Base-by-base conservation (phyloP, 2,888 invertebrate species). In the Diarsia rubi region DNA sequence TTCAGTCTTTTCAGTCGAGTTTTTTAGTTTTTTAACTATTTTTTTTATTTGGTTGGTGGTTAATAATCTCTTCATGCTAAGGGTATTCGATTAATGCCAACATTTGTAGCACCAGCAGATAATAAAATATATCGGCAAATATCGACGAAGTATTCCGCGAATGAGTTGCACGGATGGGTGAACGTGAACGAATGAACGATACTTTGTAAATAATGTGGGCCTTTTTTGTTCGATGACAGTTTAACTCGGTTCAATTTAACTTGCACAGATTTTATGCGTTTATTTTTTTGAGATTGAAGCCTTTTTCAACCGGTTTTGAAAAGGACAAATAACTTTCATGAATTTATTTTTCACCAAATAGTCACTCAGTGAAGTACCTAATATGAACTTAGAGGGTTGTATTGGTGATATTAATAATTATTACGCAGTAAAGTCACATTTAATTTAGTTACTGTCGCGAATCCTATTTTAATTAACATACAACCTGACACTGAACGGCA, bases 71-170 rank as follows among this genome's bases (percentile, higher is more conserved):
- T 24, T 14, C 6, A 54, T 24, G 14, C 8, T 8, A 24, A 54
- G 16, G 21, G 16, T 31, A 69, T 44, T 68, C 59, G 27, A 19
- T 42, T 42, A 11, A 75, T 44, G 54, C 12, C 66, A 81, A 81
- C 83, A 78, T 82, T 2, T 73, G 82, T 1, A 66, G 11, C 42
- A 54, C 24, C 67, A 64, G 9, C 54, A 60, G 47, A 74, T 75
- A 80, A 49, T 74, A 82, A 85, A 78, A 81, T 78, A 12, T 82
- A 86, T 88, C 73, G 71, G 83, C 75, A 88, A 89, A 88, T 88
- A 83, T 85, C 81, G 79, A 60, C 49, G 67, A 79, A 86, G 81
- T 79, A 74, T 81, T 80, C 69, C 65, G 71, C 70, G 81, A 77
- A 82, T 76, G 73, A 83, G 69, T 72, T 73, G 86, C 77, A 83